These are phyloP conservation scores for Apolygus lucorum DNA, from an alignment of 1,140 invertebrate species.

Conservation along the genomic window DNA sequence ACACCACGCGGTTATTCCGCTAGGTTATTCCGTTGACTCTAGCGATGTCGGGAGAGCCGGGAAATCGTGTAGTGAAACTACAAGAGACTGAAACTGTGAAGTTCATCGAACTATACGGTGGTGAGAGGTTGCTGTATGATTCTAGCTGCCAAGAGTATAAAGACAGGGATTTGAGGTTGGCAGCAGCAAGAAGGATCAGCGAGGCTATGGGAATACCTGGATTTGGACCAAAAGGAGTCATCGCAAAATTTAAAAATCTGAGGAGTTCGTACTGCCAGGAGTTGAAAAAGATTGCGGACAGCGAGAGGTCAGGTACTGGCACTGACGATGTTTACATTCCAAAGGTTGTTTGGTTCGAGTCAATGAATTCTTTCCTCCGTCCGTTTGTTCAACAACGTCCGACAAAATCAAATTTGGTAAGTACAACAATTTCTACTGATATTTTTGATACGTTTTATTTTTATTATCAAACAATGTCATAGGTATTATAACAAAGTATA, in stretches of 20 bases:
- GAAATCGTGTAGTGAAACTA: no score
- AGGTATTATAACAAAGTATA: no score
- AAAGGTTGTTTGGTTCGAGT: constrained; percentile 19
- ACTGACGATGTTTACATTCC: constrained; percentile 18
- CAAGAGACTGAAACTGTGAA: no score
- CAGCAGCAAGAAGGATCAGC: neutral
- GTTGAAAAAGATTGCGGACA: constrained; percentile 23
- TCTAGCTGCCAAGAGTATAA: no score
- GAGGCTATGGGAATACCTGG: neutral
- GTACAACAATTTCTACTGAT: no score
- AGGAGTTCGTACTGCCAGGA: constrained; percentile 27
- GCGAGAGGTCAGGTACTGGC: constrained; percentile 18
- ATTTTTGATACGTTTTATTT: no score
- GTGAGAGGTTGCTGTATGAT: no score
- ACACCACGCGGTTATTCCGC: no score
- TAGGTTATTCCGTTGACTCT: no score
- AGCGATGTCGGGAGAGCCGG: no score
- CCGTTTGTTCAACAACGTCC: neutral
- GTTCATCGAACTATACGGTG: no score
- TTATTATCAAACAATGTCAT: no score
- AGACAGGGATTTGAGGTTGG: neutral
- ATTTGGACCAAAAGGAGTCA: constrained; percentile 22
- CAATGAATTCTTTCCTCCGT: neutral
- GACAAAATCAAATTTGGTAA: neutral
- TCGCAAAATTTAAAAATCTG: constrained; percentile 26